Percentiles rank a stretch among this genome's conserved stretches.
These are phyloP conservation scores for Flexamia atlantica DNA, from an alignment of 2,888 invertebrate species.

Conservation along the genomic window DNA sequence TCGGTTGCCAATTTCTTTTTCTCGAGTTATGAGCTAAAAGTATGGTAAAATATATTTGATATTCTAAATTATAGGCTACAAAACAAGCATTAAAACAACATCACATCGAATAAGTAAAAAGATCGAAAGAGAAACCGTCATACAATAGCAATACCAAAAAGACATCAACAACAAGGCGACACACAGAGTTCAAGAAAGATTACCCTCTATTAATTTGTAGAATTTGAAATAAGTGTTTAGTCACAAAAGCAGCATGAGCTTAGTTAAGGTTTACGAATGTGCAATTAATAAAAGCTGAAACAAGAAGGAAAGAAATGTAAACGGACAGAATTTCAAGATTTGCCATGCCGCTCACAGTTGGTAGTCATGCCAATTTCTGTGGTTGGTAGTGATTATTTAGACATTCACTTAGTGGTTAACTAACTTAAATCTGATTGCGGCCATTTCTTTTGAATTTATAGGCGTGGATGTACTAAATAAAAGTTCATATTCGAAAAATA, in stretches of 20 bases:
- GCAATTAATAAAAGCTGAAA: conserved; percentile 22
- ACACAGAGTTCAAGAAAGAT: conserved; percentile 57
- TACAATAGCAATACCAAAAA: too few species aligned
- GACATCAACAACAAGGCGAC: conserved; percentile 19
- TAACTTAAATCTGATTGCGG: neutral
- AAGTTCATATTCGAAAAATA: too few species aligned
- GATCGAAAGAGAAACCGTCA: too few species aligned
- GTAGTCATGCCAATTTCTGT: too few species aligned
- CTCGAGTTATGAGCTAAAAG: too few species aligned
- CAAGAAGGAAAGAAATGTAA: neutral
- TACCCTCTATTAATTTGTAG: conserved; percentile 48
- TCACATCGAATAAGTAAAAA: too few species aligned
- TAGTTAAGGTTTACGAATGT: conserved; percentile 11
- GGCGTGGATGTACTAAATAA: too few species aligned
- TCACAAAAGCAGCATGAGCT: conserved; percentile 40
- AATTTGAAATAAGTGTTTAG: conserved; percentile 34
- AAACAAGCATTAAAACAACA: too few species aligned
- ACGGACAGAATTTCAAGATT: neutral
- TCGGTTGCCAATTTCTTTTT: too few species aligned
- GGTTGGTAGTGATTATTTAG: conserved; percentile 6
- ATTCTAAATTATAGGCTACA: too few species aligned
- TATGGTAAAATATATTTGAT: too few species aligned
- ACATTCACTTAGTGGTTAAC: neutral
- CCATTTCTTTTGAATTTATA: conserved; percentile 15
- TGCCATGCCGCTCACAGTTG: neutral